Evolutionary conservation across 92 coral and sea anemone species (phyloP), one percentile per base, ranked within the genome.

Genomic region (Palythoa caribaeorum): DNA sequence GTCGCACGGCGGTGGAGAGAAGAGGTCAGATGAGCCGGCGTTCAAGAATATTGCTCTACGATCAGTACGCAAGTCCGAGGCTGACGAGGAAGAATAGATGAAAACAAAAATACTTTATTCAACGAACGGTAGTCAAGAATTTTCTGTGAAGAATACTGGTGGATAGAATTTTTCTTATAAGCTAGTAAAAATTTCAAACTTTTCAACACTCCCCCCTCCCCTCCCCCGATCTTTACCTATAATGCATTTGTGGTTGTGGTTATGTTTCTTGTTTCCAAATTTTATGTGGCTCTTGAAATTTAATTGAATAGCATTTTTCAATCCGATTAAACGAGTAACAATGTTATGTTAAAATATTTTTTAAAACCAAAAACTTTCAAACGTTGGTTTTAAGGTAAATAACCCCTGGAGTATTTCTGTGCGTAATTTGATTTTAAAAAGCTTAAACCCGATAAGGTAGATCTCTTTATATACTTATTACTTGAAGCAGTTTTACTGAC

Each of bases 51-150:
- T 81, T 9, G 66, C 86, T 81, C 63, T 81, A 65, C 86, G 86
- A 40, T 81, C 86, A 28, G 86, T 81, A 21, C 86, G 86, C 86
- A 81, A 81, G 44, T 81, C 86, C 12, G 86, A 81, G 75, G 86
- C 86, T 3, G 86, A 81, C 13, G 86, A 81, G 9, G 86, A 81
- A 81, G 86, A 81, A 16, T 81, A 63, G 47, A 66, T 3, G 2
- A 81, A 81, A 16, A 15, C 1, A 15, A 78, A 72, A 50, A 80
- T 65, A 40, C 74, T 63, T 6, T 63, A 14, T 44, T 62, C 73
- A 16, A 60, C 44, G 7, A 38, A 19, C 37, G 17, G 57, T 14
- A 40, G 35, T 77, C 73, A 44, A n/a, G 55, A 54, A 5, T 55
- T 78, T 81, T 81, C 86, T 28, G 44, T 47, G 40, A 16, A 81